phyloP scores from a whole-genome alignment of 1,140 invertebrate genomes.

The Solenopsis fugax region DNA sequence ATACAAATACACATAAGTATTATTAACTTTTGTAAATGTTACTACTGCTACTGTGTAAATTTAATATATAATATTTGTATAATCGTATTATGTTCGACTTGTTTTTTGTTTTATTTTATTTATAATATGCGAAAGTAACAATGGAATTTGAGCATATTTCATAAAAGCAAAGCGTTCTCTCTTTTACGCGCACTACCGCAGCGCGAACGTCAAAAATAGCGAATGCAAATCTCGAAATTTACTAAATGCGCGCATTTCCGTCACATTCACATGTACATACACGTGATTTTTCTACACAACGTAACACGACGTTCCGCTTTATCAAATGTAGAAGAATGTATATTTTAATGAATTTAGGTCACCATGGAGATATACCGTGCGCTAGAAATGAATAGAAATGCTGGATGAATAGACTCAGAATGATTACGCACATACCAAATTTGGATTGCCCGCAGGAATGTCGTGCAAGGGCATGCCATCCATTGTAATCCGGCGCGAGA shows the following conservation, averaged over 20 bases:
- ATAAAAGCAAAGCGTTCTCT: background rate
- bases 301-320: background rate
- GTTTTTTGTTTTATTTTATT: background rate
- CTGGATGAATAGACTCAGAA: conserved; percentile 35
- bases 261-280: conserved; percentile 7
- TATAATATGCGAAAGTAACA: conserved; percentile 29
- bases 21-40: conserved; percentile 23
- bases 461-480: conserved; percentile 1
- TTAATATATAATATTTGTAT: conserved; percentile 21
- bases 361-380: background rate
- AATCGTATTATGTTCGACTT: conserved; percentile 21
- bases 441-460: conserved; percentile 37
- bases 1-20: background rate
- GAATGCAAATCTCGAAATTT: conserved; percentile 36
- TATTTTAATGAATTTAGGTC: conserved; percentile 16
- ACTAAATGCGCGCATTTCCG: conserved; percentile 21
- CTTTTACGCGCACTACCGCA: too few species aligned
- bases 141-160: background rate
- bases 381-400: conserved; percentile 23
- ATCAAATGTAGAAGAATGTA: conserved; percentile 22
- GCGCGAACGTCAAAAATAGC: background rate
- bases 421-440: conserved; percentile 27
- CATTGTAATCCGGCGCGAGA: conserved; percentile 30
- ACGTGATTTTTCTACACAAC: conserved; percentile 6
- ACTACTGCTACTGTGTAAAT: background rate